Evolutionary conservation across 2,113 vertebrate genomes (phyloP).

Genomic region (Stictonetta naevosa): DNA sequence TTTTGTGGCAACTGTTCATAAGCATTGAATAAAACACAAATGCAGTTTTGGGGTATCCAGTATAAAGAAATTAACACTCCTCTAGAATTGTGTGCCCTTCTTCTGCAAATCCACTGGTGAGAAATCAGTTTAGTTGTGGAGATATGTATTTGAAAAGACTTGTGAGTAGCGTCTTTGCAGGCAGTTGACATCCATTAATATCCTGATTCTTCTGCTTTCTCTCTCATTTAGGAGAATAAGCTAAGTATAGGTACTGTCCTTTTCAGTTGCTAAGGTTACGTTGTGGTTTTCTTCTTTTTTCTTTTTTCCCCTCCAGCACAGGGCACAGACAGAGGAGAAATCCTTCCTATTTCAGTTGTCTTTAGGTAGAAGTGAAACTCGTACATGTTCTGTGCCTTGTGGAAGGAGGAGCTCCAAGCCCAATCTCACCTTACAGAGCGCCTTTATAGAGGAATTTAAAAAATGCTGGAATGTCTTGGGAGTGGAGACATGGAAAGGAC

Average conservation of each 20-base stretch:
- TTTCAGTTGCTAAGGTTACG: neutral
- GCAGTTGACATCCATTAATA: neutral
- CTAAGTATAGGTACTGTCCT: neutral
- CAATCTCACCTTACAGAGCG: conserved; percentile 42
- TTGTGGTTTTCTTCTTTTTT: neutral
- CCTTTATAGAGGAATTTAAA: conserved; percentile 33
- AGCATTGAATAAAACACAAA: neutral
- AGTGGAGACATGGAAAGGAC: conserved; percentile 33
- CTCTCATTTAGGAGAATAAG: neutral
- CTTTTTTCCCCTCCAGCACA: neutral
- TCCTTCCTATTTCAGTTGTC: neutral
- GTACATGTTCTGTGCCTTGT: neutral
- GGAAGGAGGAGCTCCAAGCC: neutral
- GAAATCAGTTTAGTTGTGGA: neutral
- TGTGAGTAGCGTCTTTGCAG: neutral
- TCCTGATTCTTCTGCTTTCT: neutral
- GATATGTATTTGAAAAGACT: neutral
- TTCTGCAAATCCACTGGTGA: neutral
- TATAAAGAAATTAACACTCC: neutral
- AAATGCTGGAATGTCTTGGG: conserved; percentile 67
- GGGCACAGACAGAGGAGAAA: neutral
- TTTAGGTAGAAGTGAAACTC: conserved; percentile 7
- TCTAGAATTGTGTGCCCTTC: neutral
- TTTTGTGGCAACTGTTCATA: neutral
- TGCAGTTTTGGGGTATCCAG: neutral